Evolutionary conservation across 2,888 invertebrate genomes (phyloP), one percentile per base, ranked within the genome.

Genomic region (Adelphocoris suturalis): DNA sequence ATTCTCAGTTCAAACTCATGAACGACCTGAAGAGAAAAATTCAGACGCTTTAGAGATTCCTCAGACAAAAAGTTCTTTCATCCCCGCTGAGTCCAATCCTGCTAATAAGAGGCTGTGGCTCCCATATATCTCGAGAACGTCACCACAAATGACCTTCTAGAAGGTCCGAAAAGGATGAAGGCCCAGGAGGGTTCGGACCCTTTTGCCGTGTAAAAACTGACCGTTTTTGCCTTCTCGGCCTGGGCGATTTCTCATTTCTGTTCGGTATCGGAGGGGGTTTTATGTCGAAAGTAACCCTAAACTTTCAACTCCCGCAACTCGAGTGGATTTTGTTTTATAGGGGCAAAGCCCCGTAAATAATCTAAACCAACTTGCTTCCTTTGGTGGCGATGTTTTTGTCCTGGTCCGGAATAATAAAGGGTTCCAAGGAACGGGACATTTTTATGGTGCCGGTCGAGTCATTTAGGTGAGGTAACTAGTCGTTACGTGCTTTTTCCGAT

Each of bases 381-480:
- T 13, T 75, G 75, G 75, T 75, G 75, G 28, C 75, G 75, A 19
- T 57, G 57, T n/a, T 57, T 57, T 57, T 19, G 57, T 16, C 57
- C n/a, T 16, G 57, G 2, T 57, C 52, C 52, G 16, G 52, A 52
- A 52, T 13, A 52, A 52, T 14, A 13, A 16, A 13, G 52, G 16
- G 13, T 52, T 14, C 52, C 16, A 11, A 11, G 52, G 52, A 52
- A 52, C 52, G 52, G 52, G 37, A 75, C 12, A 75, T 75, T 75
- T 75, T 75, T 27, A 75, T 28, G 28, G 12, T 57, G 75, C 12
- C 28, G 28, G 13, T n/a, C 16, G 12, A 75, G 75, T 28, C 28
- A 75, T 75, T 75, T 16, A 28, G n/a, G 12, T 75, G 28, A 13
- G 16, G 52, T 11, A 52, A 14, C 52, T 52, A 16, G 14, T 52